Evolutionary conservation across 2,113 vertebrate species (phyloP).

Genomic region (Bufo bufo): DNA sequence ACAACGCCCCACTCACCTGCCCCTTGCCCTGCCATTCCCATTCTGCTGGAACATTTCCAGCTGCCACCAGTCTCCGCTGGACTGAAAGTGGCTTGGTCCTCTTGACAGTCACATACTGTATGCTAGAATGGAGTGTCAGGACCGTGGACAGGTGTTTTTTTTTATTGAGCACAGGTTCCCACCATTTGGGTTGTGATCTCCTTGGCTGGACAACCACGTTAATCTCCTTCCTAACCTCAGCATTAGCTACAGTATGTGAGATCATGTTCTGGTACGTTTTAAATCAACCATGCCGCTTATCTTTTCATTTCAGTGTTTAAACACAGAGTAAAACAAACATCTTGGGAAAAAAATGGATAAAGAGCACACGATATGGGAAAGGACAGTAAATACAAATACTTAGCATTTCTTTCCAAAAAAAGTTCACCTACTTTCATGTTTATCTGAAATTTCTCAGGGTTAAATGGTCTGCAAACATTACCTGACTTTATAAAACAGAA

Average conservation of each 20-base stretch:
- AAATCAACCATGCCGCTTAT: not conserved
- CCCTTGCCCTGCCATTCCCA: no score
- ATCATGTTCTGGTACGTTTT: not conserved
- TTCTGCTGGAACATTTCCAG: no score
- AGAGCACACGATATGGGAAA: slow-evolving; percentile 38
- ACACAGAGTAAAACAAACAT: slow-evolving; percentile 53
- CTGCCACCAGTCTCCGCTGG: no score
- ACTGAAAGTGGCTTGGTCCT: no score
- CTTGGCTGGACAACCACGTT: no score
- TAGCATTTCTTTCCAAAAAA: slow-evolving; percentile 27
- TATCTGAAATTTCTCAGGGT: slow-evolving; percentile 45
- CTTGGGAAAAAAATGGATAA: slow-evolving; percentile 31
- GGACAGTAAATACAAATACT: slow-evolving; percentile 48
- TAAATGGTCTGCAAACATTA: slow-evolving; percentile 41
- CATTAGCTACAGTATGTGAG: not conserved
- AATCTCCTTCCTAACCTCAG: not conserved
- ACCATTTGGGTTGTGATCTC: no score
- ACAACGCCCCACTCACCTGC: no score
- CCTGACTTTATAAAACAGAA: slow-evolving; percentile 23
- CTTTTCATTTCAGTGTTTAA: slow-evolving; percentile 34
- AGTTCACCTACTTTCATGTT: slow-evolving; percentile 50
- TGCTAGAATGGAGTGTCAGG: no score
- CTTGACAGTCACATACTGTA: no score
- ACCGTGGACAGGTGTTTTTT: no score
- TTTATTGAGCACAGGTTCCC: no score